phyloP scores from a whole-genome alignment of 2,113 vertebrate genomes.

The Aldabrachelys gigantea region DNA sequence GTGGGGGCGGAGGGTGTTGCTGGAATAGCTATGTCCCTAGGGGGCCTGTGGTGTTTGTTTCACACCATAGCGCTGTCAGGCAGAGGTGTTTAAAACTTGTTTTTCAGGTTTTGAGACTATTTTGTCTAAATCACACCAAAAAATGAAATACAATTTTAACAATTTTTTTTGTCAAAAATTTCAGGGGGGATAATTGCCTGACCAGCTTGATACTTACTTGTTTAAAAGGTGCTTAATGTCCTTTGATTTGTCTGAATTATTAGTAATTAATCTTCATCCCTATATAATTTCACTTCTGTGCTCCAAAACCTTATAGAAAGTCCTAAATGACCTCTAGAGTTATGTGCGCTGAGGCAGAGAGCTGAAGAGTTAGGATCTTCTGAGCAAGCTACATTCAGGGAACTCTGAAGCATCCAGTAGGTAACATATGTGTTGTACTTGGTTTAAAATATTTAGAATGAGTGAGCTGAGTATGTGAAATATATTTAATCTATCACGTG shows the following conservation, averaged over 20 bases:
- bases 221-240: background rate
- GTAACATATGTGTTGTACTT: conserved; percentile 53
- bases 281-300: background rate
- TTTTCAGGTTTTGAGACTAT: background rate
- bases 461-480: conserved; percentile 36
- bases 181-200: background rate
- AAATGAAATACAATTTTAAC: background rate
- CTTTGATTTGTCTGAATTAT: background rate
- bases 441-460: conserved; percentile 60
- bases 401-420: conserved; percentile 59
- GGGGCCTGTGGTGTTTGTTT: background rate
- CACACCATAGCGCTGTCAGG: background rate
- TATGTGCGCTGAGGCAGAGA: conserved; percentile 8
- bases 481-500: conserved; percentile 65
- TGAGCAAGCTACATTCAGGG: conserved; percentile 33
- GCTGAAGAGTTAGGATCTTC: conserved; percentile 42
- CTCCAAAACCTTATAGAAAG: conserved; percentile 5
- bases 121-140: background rate
- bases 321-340: background rate
- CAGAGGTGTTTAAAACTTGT: too few species aligned
- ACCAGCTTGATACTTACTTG: background rate
- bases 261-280: background rate
- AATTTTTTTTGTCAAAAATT: background rate
- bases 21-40: background rate
- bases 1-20: background rate